Percentiles rank a stretch among this genome's conserved stretches.
Conservation (phyloP, 2,113 vertebrate species). For the Nipponia nippon region DNA sequence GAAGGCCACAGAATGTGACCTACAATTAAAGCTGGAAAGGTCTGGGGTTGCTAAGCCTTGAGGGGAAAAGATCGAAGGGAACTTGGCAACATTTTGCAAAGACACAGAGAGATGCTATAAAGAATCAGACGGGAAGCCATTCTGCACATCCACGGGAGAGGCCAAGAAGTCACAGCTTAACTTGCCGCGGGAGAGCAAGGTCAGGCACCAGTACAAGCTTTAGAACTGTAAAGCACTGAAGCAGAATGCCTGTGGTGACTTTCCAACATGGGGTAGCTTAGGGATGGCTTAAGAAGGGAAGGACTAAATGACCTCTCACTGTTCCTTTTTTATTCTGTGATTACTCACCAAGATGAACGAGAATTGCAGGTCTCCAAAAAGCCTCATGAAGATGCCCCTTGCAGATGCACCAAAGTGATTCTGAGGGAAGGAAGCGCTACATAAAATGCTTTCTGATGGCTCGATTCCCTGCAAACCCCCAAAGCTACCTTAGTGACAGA, state of each 20-base stretch:
- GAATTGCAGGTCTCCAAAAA: background rate
- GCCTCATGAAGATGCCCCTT: background rate
- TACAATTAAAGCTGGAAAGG: background rate
- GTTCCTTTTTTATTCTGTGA: background rate
- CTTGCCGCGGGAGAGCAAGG: background rate
- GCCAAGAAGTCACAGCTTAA: background rate
- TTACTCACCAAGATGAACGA: background rate
- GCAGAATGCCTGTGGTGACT: background rate
- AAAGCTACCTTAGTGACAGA: conserved; percentile 7
- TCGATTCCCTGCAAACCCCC: background rate
- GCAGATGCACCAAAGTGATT: background rate
- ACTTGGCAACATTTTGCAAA: background rate
- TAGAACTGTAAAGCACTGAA: background rate
- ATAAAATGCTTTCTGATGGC: background rate
- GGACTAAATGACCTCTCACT: background rate
- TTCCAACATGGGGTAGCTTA: background rate
- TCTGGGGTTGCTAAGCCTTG: background rate
- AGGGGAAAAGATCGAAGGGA: background rate
- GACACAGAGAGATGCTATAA: background rate
- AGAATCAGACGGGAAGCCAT: background rate
- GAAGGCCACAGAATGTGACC: background rate
- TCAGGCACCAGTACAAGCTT: background rate
- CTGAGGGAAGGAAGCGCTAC: background rate
- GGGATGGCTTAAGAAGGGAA: background rate
- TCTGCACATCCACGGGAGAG: background rate